Evolutionary conservation across 1,140 invertebrate species (phyloP), one percentile per base, ranked within the genome.

Genomic region (Prorops nasuta): DNA sequence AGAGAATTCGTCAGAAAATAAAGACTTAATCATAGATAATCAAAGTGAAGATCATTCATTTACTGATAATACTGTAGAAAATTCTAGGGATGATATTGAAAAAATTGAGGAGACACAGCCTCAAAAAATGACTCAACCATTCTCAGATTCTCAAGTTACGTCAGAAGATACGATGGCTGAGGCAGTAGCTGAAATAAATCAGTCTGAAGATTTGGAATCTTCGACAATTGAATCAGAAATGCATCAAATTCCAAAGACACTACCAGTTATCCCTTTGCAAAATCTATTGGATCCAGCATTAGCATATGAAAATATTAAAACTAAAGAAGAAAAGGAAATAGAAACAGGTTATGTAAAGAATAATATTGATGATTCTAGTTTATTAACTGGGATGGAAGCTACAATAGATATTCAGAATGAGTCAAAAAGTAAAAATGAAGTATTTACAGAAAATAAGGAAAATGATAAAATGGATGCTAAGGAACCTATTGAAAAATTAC

Each of bases 221-320:
- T n/a, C n/a, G n/a, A n/a, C n/a, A n/a, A n/a, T n/a, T n/a, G n/a
- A n/a, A n/a, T n/a, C n/a, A n/a, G n/a, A n/a, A n/a, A n/a, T n/a
- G n/a, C n/a, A n/a, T n/a, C n/a, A n/a, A n/a, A n/a, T n/a, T n/a
- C n/a, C n/a, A n/a, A n/a, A n/a, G n/a, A n/a, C n/a, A n/a, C n/a
- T n/a, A n/a, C n/a, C n/a, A n/a, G n/a, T n/a, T n/a, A n/a, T n/a
- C n/a, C n/a, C n/a, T n/a, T n/a, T n/a, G n/a, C n/a, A n/a, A n/a
- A n/a, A n/a, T n/a, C n/a, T n/a, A n/a, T n/a, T n/a, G n/a, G n/a
- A n/a, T n/a, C n/a, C n/a, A n/a, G n/a, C n/a, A n/a, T n/a, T n/a
- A n/a, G n/a, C n/a, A n/a, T n/a, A 39, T 22, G 36, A 43, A 49
- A 53, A 53, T 14, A 18, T 46, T 17, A 9, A 2, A 9, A 21